phyloP scores from a whole-genome alignment of 2,888 invertebrate genomes.

The Melanostoma scalare region DNA sequence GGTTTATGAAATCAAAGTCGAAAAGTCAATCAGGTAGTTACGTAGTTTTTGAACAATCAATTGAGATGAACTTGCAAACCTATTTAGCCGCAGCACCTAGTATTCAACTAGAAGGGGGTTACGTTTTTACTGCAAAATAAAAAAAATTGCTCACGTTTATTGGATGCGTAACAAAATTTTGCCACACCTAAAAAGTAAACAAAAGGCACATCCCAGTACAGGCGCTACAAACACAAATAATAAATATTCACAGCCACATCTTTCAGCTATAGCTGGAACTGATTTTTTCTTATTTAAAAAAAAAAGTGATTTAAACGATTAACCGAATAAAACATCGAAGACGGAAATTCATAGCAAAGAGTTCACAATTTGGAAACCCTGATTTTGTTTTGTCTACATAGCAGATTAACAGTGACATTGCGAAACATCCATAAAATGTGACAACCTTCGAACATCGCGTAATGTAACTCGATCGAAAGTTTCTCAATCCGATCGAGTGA shows the following conservation, averaged over 20 bases:
- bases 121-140: slow-evolving; percentile 1
- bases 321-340: slow-evolving; percentile 16
- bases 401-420: slow-evolving; percentile 24
- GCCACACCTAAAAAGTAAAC: slow-evolving; percentile 37
- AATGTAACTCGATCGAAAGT: slow-evolving; percentile 37
- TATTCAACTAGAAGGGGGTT: not conserved
- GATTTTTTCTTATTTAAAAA: not conserved
- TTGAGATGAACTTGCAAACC: not conserved
- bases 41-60: not conserved
- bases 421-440: slow-evolving; percentile 2
- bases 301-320: slow-evolving; percentile 5
- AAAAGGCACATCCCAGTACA: not conserved
- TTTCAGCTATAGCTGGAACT: no score
- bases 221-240: slow-evolving; percentile 20
- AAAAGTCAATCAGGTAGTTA: not conserved
- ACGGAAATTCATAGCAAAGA: slow-evolving; percentile 7
- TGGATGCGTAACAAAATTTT: slow-evolving; percentile 36
- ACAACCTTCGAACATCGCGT: slow-evolving; percentile 47
- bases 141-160: slow-evolving; percentile 8
- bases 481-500: slow-evolving; percentile 39
- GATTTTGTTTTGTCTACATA: not conserved
- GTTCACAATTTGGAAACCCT: no score
- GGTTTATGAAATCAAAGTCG: slow-evolving; percentile 15
- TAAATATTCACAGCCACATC: no score
- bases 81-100: not conserved